Evolutionary conservation across 1,140 invertebrate species (phyloP), one percentile per base, ranked within the genome.

Genomic region (Drosophila leontia): DNA sequence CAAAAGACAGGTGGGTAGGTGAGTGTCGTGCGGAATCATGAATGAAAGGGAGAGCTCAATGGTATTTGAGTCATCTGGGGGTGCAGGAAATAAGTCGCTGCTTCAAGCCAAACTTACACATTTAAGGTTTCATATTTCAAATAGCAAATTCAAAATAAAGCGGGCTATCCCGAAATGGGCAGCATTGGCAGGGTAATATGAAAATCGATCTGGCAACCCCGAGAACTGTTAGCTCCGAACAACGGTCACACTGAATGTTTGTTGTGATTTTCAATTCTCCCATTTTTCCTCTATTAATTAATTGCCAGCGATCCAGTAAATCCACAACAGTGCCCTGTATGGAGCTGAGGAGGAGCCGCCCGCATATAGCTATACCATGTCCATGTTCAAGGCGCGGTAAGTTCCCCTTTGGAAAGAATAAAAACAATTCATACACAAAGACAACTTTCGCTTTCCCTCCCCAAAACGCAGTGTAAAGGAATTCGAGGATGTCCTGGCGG

Each of bases 401-500:
- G 75, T 61, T 44, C 11, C 1, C 15, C 3, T 15, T 53, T 1
- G 2, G 4, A 6, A n/a, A 8, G 0, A 13, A 1, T 1, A 39
- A 41, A n/a, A 51, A n/a, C 34, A 55, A 47, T 13, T 29, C 1
- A 0, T 45, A 78, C 51, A 55, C 59, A 70, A 67, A 58, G 12
- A 53, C 17, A 37, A 55, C 53, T 55, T 55, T 55, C 51, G 34
- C 35, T 63, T 45, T 47, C 26, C 9, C 51, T 34, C 12, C n/a
- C 35, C 5, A 13, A 56, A 47, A 41, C 15, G 34, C 84, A 97
- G 96, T 90, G 94, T 97, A 58, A 95, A 96, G 93, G 95, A 96
- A 78, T 96, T 97, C 84, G 95, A 97, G 86, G 94, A 96, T 69
- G 91, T 95, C 58, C 92, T 97, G 6, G 92, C 94, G 37, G 34